Evolutionary conservation across 2,888 invertebrate genomes (phyloP).

Genomic region (Sussaba pulchella): DNA sequence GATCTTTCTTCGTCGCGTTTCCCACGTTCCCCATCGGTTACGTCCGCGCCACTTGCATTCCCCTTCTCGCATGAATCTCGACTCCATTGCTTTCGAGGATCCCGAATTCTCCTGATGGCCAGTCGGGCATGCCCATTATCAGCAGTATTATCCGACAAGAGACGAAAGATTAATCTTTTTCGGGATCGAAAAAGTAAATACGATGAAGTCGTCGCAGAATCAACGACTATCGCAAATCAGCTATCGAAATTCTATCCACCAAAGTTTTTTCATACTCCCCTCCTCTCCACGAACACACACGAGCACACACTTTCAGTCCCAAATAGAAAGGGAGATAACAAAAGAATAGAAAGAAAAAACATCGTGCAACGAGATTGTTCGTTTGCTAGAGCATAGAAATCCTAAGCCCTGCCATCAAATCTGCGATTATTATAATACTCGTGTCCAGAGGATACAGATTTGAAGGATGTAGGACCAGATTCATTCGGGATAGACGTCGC

Average conservation of each 20-base stretch:
- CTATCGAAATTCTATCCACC: too few species aligned
- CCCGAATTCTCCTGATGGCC: conserved; percentile 6
- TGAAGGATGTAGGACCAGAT: conserved; percentile 9
- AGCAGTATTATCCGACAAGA: conserved; percentile 19
- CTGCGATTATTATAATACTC: too few species aligned
- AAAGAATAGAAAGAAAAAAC: too few species aligned
- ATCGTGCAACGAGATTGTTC: too few species aligned
- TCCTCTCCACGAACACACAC: too few species aligned
- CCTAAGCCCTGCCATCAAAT: too few species aligned
- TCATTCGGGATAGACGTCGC: conserved; percentile 15
- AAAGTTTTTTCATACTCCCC: too few species aligned
- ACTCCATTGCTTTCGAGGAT: conserved; percentile 28
- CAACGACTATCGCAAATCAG: too few species aligned
- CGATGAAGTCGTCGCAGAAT: conserved; percentile 34
- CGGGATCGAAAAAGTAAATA: conserved; percentile 17
- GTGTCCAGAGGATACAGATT: too few species aligned
- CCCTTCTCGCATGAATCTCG: conserved; percentile 1
- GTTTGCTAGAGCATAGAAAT: too few species aligned
- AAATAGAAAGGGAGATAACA: too few species aligned
- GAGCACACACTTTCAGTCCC: too few species aligned
- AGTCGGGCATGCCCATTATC: conserved; percentile 30
- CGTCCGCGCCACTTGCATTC: conserved; percentile 42
- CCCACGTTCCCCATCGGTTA: conserved; percentile 36
- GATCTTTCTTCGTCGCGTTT: conserved; percentile 54
- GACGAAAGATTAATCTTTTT: conserved; percentile 34